Conservation (phyloP, 2,888 invertebrate species). For the Leucoma salicis region DNA sequence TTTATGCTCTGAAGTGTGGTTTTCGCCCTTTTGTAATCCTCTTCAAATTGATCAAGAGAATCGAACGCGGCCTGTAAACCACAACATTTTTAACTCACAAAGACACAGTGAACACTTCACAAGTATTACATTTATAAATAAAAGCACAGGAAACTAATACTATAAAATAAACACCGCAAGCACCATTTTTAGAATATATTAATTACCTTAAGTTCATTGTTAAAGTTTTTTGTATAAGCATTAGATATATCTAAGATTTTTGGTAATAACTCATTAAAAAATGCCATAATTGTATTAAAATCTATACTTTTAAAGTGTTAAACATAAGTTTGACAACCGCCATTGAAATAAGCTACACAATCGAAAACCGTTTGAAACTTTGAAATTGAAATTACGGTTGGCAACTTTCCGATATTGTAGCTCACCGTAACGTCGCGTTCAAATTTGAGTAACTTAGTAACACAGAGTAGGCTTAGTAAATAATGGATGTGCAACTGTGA, state of each 20-base stretch:
- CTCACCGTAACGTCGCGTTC: too few relatives aligned
- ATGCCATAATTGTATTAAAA: slow-evolving; percentile 62
- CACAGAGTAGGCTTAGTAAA: too few relatives aligned
- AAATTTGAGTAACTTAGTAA: too few relatives aligned
- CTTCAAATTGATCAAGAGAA: slow-evolving; percentile 60
- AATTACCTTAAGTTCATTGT: slow-evolving; percentile 67
- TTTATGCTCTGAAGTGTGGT: slow-evolving; percentile 65
- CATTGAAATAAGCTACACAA: slow-evolving; percentile 59
- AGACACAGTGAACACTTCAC: background rate
- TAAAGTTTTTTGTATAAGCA: slow-evolving; percentile 46
- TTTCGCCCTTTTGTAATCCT: slow-evolving; percentile 48
- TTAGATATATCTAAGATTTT: slow-evolving; percentile 61
- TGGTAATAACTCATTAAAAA: slow-evolving; percentile 65
- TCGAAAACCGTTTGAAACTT: slow-evolving; percentile 77
- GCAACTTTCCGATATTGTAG: slow-evolving; percentile 40
- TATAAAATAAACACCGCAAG: slow-evolving; percentile 12
- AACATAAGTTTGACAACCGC: slow-evolving; percentile 54
- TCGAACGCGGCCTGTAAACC: slow-evolving; percentile 57
- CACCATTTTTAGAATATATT: slow-evolving; percentile 11
- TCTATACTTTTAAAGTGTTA: slow-evolving; percentile 50
- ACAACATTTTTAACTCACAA: slow-evolving; percentile 25
- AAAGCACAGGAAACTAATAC: too few relatives aligned
- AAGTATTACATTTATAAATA: slow-evolving; percentile 2
- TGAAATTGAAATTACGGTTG: slow-evolving; percentile 37
- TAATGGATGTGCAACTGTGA: too few relatives aligned